phyloP scores from a whole-genome alignment of 2,797 vertebrate genomes.

The Aeoliscus strigatus region DNA sequence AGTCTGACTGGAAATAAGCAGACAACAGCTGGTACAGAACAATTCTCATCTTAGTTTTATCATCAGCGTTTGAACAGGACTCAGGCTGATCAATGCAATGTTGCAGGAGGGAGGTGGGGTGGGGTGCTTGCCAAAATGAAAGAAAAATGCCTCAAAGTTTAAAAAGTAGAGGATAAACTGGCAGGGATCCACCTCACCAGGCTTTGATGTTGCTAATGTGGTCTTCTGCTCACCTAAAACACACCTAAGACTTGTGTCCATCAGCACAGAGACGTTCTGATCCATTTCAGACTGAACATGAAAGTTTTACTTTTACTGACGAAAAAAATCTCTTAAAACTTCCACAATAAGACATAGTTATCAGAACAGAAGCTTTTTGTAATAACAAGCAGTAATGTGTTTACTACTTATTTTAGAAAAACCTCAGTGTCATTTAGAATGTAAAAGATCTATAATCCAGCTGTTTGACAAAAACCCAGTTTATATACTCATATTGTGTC shows the following conservation, averaged over 20 bases:
- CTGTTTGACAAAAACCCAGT: slow-evolving; percentile 7
- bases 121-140: slow-evolving; percentile 30
- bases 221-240: slow-evolving; percentile 6
- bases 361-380: neutral
- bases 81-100: slow-evolving; percentile 31
- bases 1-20: slow-evolving; percentile 51
- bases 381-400: slow-evolving; percentile 9
- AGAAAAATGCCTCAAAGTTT: slow-evolving; percentile 20
- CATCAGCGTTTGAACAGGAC: slow-evolving; percentile 16
- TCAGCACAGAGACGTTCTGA: slow-evolving; percentile 26
- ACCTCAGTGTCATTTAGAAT: too few species aligned
- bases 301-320: neutral
- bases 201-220: slow-evolving; percentile 62
- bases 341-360: slow-evolving; percentile 8
- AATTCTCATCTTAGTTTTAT: slow-evolving; percentile 34
- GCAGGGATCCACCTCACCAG: slow-evolving; percentile 32
- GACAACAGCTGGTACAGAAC: slow-evolving; percentile 51
- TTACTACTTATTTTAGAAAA: too few species aligned
- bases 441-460: slow-evolving; percentile 10
- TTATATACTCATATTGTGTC: slow-evolving; percentile 13
- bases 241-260: slow-evolving; percentile 32
- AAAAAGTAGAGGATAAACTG: slow-evolving; percentile 45
- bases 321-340: slow-evolving; percentile 10
- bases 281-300: slow-evolving; percentile 13
- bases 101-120: neutral